A percentile compares a stretch with the other conserved stretches of the same genome.
These are phyloP conservation scores for Brachyhypopomus gauderio DNA, from an alignment of 2,113 vertebrate genomes.

Conservation along the genomic window DNA sequence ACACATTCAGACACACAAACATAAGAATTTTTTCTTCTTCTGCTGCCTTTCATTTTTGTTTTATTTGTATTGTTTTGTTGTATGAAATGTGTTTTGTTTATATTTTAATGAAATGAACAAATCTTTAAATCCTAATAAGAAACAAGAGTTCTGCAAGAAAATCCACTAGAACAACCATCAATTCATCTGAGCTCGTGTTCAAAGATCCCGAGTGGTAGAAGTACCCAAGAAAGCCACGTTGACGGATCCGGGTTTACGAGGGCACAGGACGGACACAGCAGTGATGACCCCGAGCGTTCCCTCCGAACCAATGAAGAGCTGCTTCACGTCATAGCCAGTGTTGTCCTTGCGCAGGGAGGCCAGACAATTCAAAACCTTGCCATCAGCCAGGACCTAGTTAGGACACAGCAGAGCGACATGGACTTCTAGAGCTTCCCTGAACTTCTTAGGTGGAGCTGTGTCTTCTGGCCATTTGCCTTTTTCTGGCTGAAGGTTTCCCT, in stretches of 20 bases:
- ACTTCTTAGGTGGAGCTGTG: background rate
- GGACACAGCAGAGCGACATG: background rate
- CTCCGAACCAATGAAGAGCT: slow-evolving; percentile 95
- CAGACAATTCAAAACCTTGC: slow-evolving; percentile 83
- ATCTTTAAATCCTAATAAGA: no score
- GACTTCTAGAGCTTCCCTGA: no score
- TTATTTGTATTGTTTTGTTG: no score
- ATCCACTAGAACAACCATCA: no score
- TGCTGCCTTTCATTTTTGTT: no score
- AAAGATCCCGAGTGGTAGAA: slow-evolving; percentile 10
- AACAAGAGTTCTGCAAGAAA: no score
- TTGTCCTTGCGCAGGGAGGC: slow-evolving; percentile 89
- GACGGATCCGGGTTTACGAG: slow-evolving; percentile 83
- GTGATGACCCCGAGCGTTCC: slow-evolving; percentile 93
- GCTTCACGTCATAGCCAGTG: slow-evolving; percentile 96
- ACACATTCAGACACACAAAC: no score
- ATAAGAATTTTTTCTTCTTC: no score
- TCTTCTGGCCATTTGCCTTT: no score
- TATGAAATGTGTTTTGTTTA: no score
- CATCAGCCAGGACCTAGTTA: slow-evolving; percentile 86
- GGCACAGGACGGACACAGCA: slow-evolving; percentile 87
- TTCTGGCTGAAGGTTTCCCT: slow-evolving; percentile 55
- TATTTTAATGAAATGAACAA: no score
- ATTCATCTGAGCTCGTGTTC: no score
- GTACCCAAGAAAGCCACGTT: slow-evolving; percentile 91